These are phyloP conservation scores for Bubo scandiacus DNA, from an alignment of 2,113 vertebrate species.

Conservation along the genomic window DNA sequence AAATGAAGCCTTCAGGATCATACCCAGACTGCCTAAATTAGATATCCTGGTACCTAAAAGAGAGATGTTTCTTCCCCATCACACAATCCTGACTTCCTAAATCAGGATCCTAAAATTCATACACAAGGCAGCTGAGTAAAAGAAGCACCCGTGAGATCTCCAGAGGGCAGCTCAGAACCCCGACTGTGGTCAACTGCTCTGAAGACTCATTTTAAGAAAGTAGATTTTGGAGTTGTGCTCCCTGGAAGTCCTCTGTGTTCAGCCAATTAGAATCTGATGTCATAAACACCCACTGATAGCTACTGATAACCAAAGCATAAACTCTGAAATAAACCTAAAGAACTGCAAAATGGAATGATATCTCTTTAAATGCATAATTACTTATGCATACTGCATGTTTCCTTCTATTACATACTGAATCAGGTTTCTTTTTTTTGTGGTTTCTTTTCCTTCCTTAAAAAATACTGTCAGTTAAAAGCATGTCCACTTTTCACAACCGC, in stretches of 20 bases:
- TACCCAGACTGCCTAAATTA: not conserved
- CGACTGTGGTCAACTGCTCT: fast-evolving
- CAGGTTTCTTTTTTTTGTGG: not conserved
- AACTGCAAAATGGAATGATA: not conserved
- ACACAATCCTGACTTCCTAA: not conserved
- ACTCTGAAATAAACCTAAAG: not conserved
- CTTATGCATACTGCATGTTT: not conserved
- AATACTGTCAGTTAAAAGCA: not conserved
- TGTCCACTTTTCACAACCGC: not conserved
- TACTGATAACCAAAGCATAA: not conserved
- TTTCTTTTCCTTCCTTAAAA: not conserved
- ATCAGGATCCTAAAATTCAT: not conserved
- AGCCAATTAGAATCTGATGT: not conserved
- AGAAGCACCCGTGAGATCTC: not conserved
- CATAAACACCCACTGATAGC: not conserved
- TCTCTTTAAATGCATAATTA: not conserved
- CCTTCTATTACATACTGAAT: not conserved
- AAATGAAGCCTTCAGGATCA: not conserved
- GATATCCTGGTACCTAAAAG: not conserved
- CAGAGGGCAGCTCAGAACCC: not conserved
- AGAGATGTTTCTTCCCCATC: not conserved
- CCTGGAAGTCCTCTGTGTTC: not conserved
- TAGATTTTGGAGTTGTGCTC: not conserved
- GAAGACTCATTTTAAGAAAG: not conserved
- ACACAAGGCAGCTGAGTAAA: fast-evolving